Evolutionary conservation across 2,797 vertebrate species (phyloP), one percentile per base, ranked within the genome.

Genomic region (Basileuterus tristriatus): DNA sequence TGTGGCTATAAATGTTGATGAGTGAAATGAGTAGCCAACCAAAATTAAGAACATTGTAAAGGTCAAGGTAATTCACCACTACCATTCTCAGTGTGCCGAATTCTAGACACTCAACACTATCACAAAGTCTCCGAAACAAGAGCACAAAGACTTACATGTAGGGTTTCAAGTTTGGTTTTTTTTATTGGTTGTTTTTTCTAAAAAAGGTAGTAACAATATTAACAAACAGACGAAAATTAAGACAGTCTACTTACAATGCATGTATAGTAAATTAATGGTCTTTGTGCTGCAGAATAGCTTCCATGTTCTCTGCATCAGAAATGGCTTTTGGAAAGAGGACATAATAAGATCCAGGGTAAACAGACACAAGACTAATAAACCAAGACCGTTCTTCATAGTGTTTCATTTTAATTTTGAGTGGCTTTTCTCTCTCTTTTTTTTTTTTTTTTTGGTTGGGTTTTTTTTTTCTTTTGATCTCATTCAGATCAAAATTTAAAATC

Each of bases 11-110:
- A 96, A 96, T 79, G 87, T 24, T 88, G 90, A 92, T 72, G 83
- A 71, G 63, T 53, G 10, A 74, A 95, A 91, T 65, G 55, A 92
- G 49, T 82, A 90, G 78, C 78, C 93, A 96, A 93, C 80, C 71
- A 96, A 96, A 93, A 96, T 95, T 76, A 93, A 90, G 80, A 91
- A 71, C 34, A 68, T 91, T 89, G 37, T 90, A 97, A 96, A 97
- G 93, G 96, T 96, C 90, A 93, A 89, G 81, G 56, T 93, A 96
- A 93, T 93, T 94, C 91, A 75, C 90, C 67, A 43, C 26, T 70
- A 37, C 6, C 22, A 55, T 70, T 69, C 8, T 29, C 84, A 89
- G 15, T 23, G 16, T 67, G 37, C 14, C 0, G 0, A 39, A 19
- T 74, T 81, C 34, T 87, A 83, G 47, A 19, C 56, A 58, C 53